Conservation (phyloP, 2,888 invertebrate species). For the Zaprionus lineosus region DNA sequence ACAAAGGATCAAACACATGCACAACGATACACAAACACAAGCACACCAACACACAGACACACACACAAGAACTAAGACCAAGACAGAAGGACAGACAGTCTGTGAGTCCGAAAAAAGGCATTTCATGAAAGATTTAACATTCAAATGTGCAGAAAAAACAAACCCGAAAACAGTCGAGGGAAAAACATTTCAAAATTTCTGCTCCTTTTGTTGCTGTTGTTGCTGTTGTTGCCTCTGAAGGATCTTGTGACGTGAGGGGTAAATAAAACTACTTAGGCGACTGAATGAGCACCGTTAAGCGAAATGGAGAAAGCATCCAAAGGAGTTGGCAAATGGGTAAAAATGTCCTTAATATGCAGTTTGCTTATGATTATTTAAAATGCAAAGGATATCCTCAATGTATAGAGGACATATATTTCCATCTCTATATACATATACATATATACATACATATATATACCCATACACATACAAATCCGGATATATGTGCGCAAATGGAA, state of each 20-base stretch:
- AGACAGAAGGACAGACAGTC: conserved; percentile 29
- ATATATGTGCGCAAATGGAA: conserved; percentile 4
- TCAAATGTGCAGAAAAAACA: conserved; percentile 78
- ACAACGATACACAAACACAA: too few species aligned
- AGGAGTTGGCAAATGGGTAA: conserved; percentile 32
- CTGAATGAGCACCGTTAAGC: conserved; percentile 66
- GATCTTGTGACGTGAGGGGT: conserved; percentile 37
- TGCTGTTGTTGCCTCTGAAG: not conserved
- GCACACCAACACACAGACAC: conserved; percentile 11
- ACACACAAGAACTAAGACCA: conserved; percentile 19
- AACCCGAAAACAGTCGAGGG: conserved; percentile 1
- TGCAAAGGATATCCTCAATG: too few species aligned
- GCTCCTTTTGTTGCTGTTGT: not conserved
- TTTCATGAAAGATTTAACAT: conserved; percentile 83
- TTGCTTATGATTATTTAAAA: conserved; percentile 40
- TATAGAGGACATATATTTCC: not conserved
- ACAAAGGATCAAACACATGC: conserved; percentile 23
- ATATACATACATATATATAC: not conserved
- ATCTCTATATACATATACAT: not conserved
- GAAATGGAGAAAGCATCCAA: conserved; percentile 12
- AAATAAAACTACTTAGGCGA: conserved; percentile 80
- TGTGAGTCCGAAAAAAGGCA: conserved; percentile 64
- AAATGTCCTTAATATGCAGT: conserved; percentile 39
- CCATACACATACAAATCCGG: conserved; percentile 8
- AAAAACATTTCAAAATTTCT: conserved; percentile 20